Evolutionary conservation across 2,113 vertebrate genomes (phyloP).

Genomic region (Ailuropoda melanoleuca): DNA sequence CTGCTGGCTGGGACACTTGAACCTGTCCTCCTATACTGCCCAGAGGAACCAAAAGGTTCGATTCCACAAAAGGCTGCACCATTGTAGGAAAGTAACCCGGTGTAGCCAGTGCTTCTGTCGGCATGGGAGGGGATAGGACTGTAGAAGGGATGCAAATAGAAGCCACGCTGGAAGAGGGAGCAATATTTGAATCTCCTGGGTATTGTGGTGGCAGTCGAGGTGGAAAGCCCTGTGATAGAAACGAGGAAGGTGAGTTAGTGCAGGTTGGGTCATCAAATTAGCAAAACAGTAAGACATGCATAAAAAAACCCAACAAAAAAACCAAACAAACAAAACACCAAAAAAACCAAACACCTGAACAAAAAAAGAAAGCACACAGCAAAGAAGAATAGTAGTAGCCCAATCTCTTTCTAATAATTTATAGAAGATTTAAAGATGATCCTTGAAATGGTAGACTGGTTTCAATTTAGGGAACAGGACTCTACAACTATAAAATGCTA

Average conservation of each 20-base stretch:
- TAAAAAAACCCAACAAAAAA: not conserved
- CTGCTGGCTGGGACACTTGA: slow-evolving; percentile 83
- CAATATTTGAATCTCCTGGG: slow-evolving; percentile 82
- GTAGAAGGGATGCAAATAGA: slow-evolving; percentile 86
- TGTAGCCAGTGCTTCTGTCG: slow-evolving; percentile 83
- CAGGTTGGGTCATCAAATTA: slow-evolving; percentile 61
- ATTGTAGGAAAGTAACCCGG: slow-evolving; percentile 82
- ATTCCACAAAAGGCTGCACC: slow-evolving; percentile 84
- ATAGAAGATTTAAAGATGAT: slow-evolving; percentile 40
- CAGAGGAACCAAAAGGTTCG: slow-evolving; percentile 82
- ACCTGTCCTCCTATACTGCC: slow-evolving; percentile 85
- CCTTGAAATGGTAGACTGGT: slow-evolving; percentile 21
- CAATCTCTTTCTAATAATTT: slow-evolving; percentile 32
- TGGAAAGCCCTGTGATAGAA: slow-evolving; percentile 84
- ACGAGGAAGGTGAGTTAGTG: slow-evolving; percentile 73
- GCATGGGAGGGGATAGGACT: slow-evolving; percentile 85
- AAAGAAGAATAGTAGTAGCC: not conserved
- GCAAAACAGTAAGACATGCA: slow-evolving; percentile 53
- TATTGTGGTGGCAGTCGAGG: slow-evolving; percentile 82
- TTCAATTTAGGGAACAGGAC: not conserved
- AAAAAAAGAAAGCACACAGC: not conserved
- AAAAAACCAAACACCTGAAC: not conserved
- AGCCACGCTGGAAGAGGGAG: slow-evolving; percentile 83
- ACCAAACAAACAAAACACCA: not conserved
- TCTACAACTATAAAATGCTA: not conserved